Percentiles rank a stretch among this genome's conserved stretches.
phyloP scores from a whole-genome alignment of 2,888 invertebrate species.

The Cotesia congregata region DNA sequence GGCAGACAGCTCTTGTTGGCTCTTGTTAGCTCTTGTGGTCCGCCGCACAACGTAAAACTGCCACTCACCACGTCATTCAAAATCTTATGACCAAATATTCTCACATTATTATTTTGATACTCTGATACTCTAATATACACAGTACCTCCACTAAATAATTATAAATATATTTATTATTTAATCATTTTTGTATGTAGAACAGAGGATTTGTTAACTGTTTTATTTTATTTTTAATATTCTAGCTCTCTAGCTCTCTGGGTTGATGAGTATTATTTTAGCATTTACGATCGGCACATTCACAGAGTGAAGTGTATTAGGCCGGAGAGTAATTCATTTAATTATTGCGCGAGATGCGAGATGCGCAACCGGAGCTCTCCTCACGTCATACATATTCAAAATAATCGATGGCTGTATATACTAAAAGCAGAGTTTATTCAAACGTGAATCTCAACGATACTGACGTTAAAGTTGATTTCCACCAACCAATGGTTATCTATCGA shows the following conservation, averaged over 20 bases:
- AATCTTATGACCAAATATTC: not conserved
- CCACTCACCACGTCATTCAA: conserved; percentile 14
- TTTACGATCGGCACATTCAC: not conserved
- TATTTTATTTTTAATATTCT: not conserved
- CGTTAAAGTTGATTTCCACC: conserved; percentile 32
- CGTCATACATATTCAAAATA: conserved; percentile 32
- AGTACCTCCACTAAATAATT: not conserved
- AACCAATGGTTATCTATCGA: conserved; percentile 36
- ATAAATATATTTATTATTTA: not conserved
- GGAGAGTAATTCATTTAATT: conserved; percentile 29
- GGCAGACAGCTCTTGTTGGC: conserved; percentile 17
- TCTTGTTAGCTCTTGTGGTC: conserved; percentile 18
- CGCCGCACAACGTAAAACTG: not conserved
- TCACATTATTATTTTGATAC: conserved; percentile 7
- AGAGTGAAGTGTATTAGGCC: conserved; percentile 1
- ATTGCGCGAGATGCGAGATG: conserved; percentile 31
- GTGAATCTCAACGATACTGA: conserved; percentile 35
- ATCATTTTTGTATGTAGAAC: not conserved
- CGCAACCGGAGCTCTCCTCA: conserved; percentile 32
- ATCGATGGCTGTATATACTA: conserved; percentile 31
- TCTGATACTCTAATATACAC: not conserved
- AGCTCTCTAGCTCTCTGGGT: too few relatives aligned
- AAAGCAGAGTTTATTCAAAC: conserved; percentile 41
- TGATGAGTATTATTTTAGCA: not conserved
- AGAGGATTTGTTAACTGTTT: not conserved